These are phyloP conservation scores for Meteorus colon DNA, from an alignment of 2,888 invertebrate species.

Conservation along the genomic window DNA sequence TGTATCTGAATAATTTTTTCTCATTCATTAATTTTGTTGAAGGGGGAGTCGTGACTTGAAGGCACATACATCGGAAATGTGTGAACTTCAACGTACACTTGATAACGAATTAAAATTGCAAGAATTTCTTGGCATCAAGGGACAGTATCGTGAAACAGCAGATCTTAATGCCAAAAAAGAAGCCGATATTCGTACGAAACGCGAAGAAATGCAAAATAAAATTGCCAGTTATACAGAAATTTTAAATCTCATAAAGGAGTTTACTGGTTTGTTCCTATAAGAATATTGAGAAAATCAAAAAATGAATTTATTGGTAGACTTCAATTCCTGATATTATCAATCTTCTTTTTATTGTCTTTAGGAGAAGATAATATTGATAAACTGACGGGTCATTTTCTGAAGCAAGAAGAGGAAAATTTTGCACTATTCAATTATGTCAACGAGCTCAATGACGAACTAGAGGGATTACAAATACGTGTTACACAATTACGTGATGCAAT, in stretches of 20 bases:
- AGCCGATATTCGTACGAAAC: constrained; percentile 80
- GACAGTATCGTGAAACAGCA: constrained; percentile 84
- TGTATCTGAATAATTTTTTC: neutral
- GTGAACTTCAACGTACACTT: constrained; percentile 88
- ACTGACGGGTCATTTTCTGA: constrained; percentile 84
- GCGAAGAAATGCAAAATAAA: constrained; percentile 81
- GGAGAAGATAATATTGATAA: constrained; percentile 81
- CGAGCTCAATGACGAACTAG: constrained; percentile 89
- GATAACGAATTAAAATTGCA: constrained; percentile 90
- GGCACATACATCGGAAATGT: constrained; percentile 82
- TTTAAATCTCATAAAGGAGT: constrained; percentile 81
- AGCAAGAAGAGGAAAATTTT: constrained; percentile 92
- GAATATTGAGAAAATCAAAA: neutral
- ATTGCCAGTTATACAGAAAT: constrained; percentile 85
- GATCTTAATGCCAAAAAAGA: constrained; percentile 84
- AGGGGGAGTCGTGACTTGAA: constrained; percentile 75
- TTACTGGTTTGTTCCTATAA: constrained; percentile 61
- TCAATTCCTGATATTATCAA: neutral
- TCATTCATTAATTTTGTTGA: constrained; percentile 46
- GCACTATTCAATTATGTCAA: constrained; percentile 93
- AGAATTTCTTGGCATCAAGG: constrained; percentile 89
- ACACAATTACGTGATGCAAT: constrained; percentile 79
- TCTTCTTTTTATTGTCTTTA: constrained; percentile 66
- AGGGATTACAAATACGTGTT: constrained; percentile 82
- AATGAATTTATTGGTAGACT: neutral